Evolutionary conservation across 2,113 vertebrate genomes (phyloP).

Genomic region (Arizona elegans): DNA sequence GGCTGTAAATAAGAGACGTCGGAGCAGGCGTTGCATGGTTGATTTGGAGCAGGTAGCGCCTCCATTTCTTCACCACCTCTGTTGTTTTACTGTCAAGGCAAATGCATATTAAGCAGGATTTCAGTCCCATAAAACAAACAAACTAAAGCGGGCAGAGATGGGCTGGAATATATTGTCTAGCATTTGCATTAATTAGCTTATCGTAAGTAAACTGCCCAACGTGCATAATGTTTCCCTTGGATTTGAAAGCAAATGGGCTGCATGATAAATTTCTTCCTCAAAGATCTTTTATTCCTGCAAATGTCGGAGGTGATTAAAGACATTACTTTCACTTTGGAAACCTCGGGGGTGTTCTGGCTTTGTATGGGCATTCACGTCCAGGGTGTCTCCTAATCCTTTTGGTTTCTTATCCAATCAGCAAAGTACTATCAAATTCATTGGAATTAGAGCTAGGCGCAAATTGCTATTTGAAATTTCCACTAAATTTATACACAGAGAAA

Average conservation of each 20-base stretch:
- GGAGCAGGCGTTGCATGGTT: not conserved
- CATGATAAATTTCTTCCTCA: slow-evolving; percentile 22
- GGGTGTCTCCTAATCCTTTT: slow-evolving; percentile 8
- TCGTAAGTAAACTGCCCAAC: not conserved
- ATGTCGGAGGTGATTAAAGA: slow-evolving; percentile 26
- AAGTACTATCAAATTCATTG: not conserved
- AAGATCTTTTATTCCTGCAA: slow-evolving; percentile 8
- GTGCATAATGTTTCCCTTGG: slow-evolving; percentile 7
- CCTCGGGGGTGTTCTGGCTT: not conserved
- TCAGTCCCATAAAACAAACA: slow-evolving; percentile 26
- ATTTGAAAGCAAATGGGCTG: slow-evolving; percentile 32
- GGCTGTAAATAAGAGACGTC: not conserved
- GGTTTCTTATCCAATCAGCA: slow-evolving; percentile 6
- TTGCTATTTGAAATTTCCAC: not conserved
- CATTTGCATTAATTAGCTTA: slow-evolving; percentile 20
- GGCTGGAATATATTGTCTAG: slow-evolving; percentile 9
- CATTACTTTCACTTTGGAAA: slow-evolving; percentile 18
- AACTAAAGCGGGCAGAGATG: slow-evolving; percentile 1
- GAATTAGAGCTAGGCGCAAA: not conserved
- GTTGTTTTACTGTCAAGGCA: slow-evolving; percentile 19
- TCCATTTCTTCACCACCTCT: not conserved
- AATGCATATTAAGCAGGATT: slow-evolving; percentile 3
- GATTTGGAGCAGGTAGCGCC: not conserved
- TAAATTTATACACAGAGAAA: not conserved
- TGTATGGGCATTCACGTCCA: slow-evolving; percentile 1